These are phyloP conservation scores for Ciona savignyi DNA, from an alignment of 23 tunicate genomes.

Conservation along the genomic window DNA sequence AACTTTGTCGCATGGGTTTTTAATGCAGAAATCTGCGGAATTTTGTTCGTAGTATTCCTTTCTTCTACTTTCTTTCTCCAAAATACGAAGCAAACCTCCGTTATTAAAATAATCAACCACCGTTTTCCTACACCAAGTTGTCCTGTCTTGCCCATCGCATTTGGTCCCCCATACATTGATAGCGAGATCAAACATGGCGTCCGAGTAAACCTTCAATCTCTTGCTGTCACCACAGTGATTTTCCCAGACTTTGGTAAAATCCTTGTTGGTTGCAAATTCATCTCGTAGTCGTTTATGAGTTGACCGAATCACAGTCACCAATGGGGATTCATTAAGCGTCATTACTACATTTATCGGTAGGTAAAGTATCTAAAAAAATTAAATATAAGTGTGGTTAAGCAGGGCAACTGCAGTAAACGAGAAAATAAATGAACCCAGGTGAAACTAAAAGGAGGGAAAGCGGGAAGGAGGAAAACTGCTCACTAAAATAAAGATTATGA, in stretches of 20 bases:
- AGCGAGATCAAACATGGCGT: slow-evolving; percentile 59
- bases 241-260: slow-evolving; percentile 53
- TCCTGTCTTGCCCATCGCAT: slow-evolving; percentile 77
- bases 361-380: no score
- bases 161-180: slow-evolving; percentile 50
- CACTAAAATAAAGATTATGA: no score
- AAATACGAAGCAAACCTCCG: slow-evolving; percentile 24
- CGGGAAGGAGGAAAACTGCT: no score
- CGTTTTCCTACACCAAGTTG: slow-evolving; percentile 55
- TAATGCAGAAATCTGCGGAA: neutral
- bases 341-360: no score
- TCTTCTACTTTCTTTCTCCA: slow-evolving; percentile 61
- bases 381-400: no score
- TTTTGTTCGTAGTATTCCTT: slow-evolving; percentile 15
- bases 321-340: no score
- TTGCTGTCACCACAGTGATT: slow-evolving; percentile 42
- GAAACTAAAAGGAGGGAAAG: no score
- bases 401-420: no score
- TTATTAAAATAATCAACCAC: slow-evolving; percentile 24
- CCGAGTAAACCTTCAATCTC: slow-evolving; percentile 30
- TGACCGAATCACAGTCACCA: no score
- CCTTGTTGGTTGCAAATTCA: slow-evolving; percentile 6
- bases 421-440: no score
- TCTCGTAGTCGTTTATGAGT: no score
- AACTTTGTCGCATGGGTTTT: no score